These are phyloP conservation scores for Penaeus chinensis DNA, from an alignment of 1,140 invertebrate species.

Conservation along the genomic window DNA sequence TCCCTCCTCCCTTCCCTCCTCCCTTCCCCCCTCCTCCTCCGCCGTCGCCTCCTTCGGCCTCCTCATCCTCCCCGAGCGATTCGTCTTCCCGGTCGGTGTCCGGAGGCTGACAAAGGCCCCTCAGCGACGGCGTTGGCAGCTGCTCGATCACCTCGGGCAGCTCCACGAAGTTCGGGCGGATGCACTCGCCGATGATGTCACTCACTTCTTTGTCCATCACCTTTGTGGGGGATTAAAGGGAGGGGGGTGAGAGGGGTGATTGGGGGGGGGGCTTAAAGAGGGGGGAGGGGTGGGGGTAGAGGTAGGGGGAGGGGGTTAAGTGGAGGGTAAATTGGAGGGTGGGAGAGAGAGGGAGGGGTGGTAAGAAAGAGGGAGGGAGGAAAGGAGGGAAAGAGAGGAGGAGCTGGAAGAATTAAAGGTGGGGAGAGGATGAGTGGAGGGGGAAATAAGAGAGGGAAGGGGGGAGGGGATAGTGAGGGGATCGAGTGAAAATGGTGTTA, in stretches of 20 bases:
- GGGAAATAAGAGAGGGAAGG: no score
- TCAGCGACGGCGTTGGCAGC: conserved; percentile 43
- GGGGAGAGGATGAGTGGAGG: no score
- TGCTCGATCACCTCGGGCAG: conserved; percentile 49
- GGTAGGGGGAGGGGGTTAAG: neutral
- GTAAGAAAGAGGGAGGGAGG: no score
- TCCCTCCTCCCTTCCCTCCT: neutral
- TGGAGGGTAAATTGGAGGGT: neutral
- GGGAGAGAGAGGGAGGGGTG: no score
- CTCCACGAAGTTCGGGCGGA: conserved; percentile 57
- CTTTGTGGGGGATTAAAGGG: neutral
- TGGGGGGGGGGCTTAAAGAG: neutral
- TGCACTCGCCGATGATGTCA: conserved; percentile 55
- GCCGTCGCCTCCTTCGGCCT: neutral
- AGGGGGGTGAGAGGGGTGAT: neutral
- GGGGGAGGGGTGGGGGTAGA: neutral
- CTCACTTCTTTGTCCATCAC: conserved; percentile 59
- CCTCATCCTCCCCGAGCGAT: neutral
- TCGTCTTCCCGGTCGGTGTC: conserved; percentile 52
- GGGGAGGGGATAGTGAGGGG: no score
- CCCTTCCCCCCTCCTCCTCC: neutral
- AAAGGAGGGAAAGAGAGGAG: no score
- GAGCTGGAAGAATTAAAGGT: no score
- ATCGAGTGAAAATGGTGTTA: no score
- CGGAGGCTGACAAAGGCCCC: conserved; percentile 14